phyloP scores from a whole-genome alignment of 2,113 vertebrate species.

The Crotalus viridis region DNA sequence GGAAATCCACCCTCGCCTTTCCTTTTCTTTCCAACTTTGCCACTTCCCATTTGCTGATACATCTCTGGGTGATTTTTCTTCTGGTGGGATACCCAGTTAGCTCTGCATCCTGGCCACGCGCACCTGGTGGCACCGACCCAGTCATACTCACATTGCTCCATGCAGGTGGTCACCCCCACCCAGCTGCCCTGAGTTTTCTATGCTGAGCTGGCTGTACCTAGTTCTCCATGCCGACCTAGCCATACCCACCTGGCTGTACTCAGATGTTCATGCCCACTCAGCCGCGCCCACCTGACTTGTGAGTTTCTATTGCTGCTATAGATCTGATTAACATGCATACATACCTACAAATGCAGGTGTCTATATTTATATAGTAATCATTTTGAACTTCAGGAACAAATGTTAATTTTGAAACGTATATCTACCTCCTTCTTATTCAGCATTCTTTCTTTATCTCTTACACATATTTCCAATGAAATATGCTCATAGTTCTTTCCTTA shows the following conservation, averaged over 20 bases:
- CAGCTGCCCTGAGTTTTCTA: background rate
- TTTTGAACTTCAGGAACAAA: background rate
- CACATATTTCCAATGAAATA: slow-evolving; percentile 52
- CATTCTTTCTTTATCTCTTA: slow-evolving; percentile 57
- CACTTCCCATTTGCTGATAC: background rate
- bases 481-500: slow-evolving; percentile 39
- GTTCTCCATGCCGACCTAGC: background rate
- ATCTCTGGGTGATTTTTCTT: background rate
- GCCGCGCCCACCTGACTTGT: background rate
- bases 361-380: background rate
- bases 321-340: no score
- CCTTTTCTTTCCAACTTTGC: background rate
- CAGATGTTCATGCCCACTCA: background rate
- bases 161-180: background rate
- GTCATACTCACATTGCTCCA: background rate
- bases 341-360: background rate
- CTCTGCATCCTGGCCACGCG: background rate
- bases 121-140: background rate
- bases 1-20: background rate
- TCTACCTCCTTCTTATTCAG: slow-evolving; percentile 22
- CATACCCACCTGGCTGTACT: background rate
- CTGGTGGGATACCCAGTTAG: background rate
- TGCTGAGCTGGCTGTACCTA: background rate
- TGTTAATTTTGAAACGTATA: slow-evolving; percentile 16
- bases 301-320: background rate